Evolutionary conservation across 2,797 vertebrate species (phyloP), one percentile per base, ranked within the genome.

Genomic region (Euphonia xanthogaster): DNA sequence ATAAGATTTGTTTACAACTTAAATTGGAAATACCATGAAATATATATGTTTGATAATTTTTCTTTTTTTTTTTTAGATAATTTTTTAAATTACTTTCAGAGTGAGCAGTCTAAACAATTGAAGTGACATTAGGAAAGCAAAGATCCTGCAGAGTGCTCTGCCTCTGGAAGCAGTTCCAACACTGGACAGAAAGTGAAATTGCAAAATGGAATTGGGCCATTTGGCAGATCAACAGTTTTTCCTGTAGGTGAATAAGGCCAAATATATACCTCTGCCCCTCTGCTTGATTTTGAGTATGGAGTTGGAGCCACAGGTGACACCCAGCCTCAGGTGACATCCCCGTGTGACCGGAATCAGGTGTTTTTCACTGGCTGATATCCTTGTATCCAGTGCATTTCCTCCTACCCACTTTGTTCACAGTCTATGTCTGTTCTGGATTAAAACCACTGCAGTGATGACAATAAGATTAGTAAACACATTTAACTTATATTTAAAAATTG

Each of bases 241-340:
- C 11, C 44, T 73, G 25, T 7, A 30, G 22, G 6, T 70, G 25
- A 18, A 8, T 16, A 71, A 67, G 30, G 25, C 4, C 23, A 58
- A 22, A 42, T 28, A 28, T 0, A 14, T 3, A 31, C 3, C 47
- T 67, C 31, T 30, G 21, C 12, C 11, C 14, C 16, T 71, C 54
- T 94, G 42, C 25, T 37, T 72, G 37, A 50, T 13, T 84, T 65
- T 5, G 40, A 12, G 23, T 35, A 7, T 21, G 14, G 53, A 60
- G 45, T 37, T 42, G 68, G 28, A 79, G 44, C 17, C 37, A 13
- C 12, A 10, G 0, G 1, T 33, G 58, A 18, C 58, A 19, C 3
- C 0, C 23, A 54, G 18, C 12, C 0, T 1, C 37, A 4, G 0
- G 2, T 67, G 57, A 25, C 18, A 14, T 48, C 28, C 48, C 14